Base-by-base conservation (phyloP, 2,797 vertebrate genomes). In the Anguilla obscura region DNA sequence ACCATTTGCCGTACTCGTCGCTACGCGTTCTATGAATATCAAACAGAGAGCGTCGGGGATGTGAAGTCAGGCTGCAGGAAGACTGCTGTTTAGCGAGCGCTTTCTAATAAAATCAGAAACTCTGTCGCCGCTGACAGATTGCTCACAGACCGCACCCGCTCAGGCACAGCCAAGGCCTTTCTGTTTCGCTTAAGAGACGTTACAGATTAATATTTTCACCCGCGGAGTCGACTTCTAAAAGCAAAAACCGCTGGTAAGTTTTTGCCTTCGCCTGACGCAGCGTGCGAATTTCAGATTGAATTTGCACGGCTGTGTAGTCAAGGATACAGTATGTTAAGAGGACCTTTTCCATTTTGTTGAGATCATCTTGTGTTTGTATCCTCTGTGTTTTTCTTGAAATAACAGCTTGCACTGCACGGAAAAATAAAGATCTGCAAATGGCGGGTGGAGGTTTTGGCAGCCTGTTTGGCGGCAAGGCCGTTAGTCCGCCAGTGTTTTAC, bases 1-100 rank as follows among this genome's bases (percentile, higher is more conserved):
- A 93, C 94, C 91, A 93, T 94, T 92, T 87, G 90, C 94, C 90
- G 91, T 85, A 91, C 92, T 94, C 91, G 92, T 94, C 85, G 92
- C 93, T 92, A 91, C 91, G 92, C 90, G 79, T 90, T 86, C 89
- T 89, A 89, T 91, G 93, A 93, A 92, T 89, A 88, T 66, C 91
- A 94, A 94, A 91, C 88, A 88, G 87, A 80, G 69, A 86, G 45
- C 74, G 30, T 90, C 90, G 86, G 85, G 85, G 84, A 85, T 30
- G 60, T 88, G 85, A 88, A 91, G 85, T 85, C 89, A 90, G 89
- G 87, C 89, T 91, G 93, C 92, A 92, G 93, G 91, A 82, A 90
- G 91, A 93, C 88, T 69, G 21, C 87, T 84, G 90, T 93, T 91
- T 84, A 93, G 93, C 90, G 83, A 82, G 58, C 18, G 12, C 88